A percentile compares a stretch with the other conserved stretches of the same genome.
These are phyloP conservation scores for Sinodicranocentrus sp. DNA, from an alignment of 2,888 invertebrate species.

Conservation along the genomic window DNA sequence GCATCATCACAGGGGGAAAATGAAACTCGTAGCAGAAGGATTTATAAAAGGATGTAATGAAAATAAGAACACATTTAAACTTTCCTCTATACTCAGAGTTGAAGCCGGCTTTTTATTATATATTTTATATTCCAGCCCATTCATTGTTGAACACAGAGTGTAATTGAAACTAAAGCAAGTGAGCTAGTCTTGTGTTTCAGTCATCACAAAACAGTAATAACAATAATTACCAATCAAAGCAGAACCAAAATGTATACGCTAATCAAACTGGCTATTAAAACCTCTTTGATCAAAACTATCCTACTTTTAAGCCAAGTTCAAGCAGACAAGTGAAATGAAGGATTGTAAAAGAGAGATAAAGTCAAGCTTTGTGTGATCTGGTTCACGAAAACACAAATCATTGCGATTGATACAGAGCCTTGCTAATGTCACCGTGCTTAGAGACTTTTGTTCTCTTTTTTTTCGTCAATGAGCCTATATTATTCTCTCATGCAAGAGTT, in stretches of 20 bases:
- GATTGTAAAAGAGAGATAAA: background rate
- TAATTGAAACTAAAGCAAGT: too few relatives aligned
- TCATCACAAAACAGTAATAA: slow-evolving; percentile 5
- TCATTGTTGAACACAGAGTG: too few relatives aligned
- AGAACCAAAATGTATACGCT: background rate
- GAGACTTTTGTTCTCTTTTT: too few relatives aligned
- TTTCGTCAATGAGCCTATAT: too few relatives aligned
- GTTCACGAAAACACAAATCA: slow-evolving; percentile 4
- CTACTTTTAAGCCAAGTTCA: slow-evolving; percentile 4
- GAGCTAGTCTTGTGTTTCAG: background rate
- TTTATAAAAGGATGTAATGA: too few relatives aligned
- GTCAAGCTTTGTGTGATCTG: background rate
- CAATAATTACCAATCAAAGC: slow-evolving; percentile 7
- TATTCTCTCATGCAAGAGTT: too few relatives aligned
- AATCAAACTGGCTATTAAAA: slow-evolving; percentile 5
- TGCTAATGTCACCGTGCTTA: slow-evolving; percentile 22
- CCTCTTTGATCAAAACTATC: background rate
- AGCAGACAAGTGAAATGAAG: slow-evolving; percentile 2
- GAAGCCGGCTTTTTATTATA: too few relatives aligned
- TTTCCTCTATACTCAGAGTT: too few relatives aligned
- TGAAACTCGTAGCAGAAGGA: too few relatives aligned
- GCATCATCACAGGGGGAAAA: too few relatives aligned
- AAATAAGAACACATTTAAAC: too few relatives aligned
- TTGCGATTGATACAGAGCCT: background rate
- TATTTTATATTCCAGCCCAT: too few relatives aligned